Base-by-base conservation (phyloP, 2,113 vertebrate species). In the Argyrosomus japonicus region DNA sequence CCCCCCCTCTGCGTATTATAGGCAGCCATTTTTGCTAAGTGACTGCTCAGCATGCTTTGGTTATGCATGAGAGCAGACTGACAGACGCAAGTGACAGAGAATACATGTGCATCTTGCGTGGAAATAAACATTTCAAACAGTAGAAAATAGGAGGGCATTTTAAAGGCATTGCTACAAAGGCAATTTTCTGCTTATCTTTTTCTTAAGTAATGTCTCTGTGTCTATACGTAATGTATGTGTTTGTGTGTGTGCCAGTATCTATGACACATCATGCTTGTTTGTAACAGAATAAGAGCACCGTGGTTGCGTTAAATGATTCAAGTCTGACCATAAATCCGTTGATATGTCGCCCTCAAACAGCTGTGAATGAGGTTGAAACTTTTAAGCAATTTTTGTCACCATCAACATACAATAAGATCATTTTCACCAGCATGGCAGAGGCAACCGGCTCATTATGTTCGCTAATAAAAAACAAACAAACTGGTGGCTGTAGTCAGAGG, bases 21-120 rank as follows among this genome's bases (percentile, higher is more conserved):
- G 79, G 80, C 75, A 83, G 77, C 70, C 75, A 75, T 86, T 86
- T 84, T 74, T 77, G 73, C 27, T 77, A 81, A 90, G 76, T 85
- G 79, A 87, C 71, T 87, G 64, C 86, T 83, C 84, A 83, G 86
- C 83, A 68, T 65, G 90, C 40, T 67, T 79, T 32, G 12, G 73
- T 72, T 79, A 75, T 78, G 67, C 75, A 70, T 64, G 36, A 54
- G 40, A 64, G 36, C 17, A 71, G 45, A 79, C 27, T 74, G 81
- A 82, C 63, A 60, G 47, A 82, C 77, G 62, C 29, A 65, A 81
- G 76, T 57, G 79, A 74, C 51, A 63, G 53, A 47, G 76, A 81
- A 84, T 40, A 75, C 45, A 82, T 56, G 23, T 27, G 74, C 50
- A 62, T 48, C 50, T 29, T 58, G 61, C 1, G 4, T 9, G 32